phyloP scores from a whole-genome alignment of 2,797 vertebrate species.

The Pantherophis alleghaniensis region DNA sequence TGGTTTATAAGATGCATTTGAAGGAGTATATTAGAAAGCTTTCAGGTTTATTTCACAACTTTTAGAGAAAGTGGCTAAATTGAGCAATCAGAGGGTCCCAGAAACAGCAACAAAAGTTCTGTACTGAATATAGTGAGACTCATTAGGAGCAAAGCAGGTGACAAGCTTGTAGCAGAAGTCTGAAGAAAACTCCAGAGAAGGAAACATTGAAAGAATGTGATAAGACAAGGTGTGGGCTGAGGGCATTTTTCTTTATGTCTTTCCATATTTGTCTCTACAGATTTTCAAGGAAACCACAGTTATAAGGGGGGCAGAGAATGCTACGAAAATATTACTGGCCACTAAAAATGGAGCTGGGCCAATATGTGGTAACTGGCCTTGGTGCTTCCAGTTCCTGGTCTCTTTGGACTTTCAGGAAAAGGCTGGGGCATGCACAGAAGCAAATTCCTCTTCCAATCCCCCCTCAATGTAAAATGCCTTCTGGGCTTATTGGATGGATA shows the following conservation, averaged over 20 bases:
- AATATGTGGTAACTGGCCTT: not conserved
- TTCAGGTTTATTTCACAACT: conserved; percentile 41
- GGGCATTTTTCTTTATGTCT: not conserved
- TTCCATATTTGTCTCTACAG: not conserved
- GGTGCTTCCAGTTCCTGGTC: not conserved
- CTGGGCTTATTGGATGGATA: not conserved
- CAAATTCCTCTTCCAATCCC: not conserved
- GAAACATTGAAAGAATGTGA: not conserved
- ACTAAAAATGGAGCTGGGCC: not conserved
- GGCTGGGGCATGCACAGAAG: not conserved
- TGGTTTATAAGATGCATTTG: conserved; percentile 40
- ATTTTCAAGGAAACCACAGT: not conserved
- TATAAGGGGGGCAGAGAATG: not conserved
- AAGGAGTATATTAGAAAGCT: conserved; percentile 38
- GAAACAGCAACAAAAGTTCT: conserved; percentile 32
- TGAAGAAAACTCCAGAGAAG: not conserved
- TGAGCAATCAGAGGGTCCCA: conserved; percentile 22
- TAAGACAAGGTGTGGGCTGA: not conserved
- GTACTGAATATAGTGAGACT: conserved; percentile 11
- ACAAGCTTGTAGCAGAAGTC: not conserved
- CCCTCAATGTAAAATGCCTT: not conserved
- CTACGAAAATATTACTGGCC: not conserved
- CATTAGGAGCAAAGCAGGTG: not conserved
- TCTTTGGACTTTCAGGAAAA: not conserved
- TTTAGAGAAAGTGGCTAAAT: conserved; percentile 15